Evolutionary conservation across 2,113 vertebrate species (phyloP), one percentile per base, ranked within the genome.

Genomic region (Cavia aperea): DNA sequence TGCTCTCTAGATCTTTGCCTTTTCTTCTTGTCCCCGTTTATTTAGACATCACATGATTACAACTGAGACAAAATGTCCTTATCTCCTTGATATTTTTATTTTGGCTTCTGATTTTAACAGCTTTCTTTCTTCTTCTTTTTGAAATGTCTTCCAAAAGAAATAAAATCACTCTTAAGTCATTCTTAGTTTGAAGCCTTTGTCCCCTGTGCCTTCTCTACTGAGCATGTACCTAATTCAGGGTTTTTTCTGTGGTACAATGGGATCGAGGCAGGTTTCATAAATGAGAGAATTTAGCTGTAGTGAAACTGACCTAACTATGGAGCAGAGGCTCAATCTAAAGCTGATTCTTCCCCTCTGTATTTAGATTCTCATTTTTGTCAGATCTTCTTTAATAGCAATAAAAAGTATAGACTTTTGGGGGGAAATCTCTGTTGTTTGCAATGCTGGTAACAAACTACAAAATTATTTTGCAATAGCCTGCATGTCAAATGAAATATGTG

Each of bases 401-500:
- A 68, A 58, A 93, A 90, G 73, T 60, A n/a, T 19, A 90, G 66
- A 83, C 62, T 90, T 96, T 87, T 29, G 21, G 16, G 4, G 66
- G 19, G 31, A 58, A 36, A 12, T 88, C 10, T 73, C 24, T 60
- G 54, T 46, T 39, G n/a, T 89, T 70, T 92, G 21, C 10, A 58
- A 92, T 95, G 39, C 23, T 86, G n/a, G 51, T 21, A 89, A 92
- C 78, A 81, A 79, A 62, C 91, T 91, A 92, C 16, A 87, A 85
- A 68, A 88, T 75, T 93, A 92, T 90, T 95, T 95, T 96, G 49
- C 58, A 90, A 15, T 83, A 83, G 26, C 83, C 33, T 65, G 12
- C 58, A 75, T 89, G 60, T 79, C 83, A 94, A 92, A 84, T 46
- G 51, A 70, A 91, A 92, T 66, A 90, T 62, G 92, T 92, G 68